These are phyloP conservation scores for Labroides dimidiatus DNA, from an alignment of 2,797 vertebrate genomes.

Conservation along the genomic window DNA sequence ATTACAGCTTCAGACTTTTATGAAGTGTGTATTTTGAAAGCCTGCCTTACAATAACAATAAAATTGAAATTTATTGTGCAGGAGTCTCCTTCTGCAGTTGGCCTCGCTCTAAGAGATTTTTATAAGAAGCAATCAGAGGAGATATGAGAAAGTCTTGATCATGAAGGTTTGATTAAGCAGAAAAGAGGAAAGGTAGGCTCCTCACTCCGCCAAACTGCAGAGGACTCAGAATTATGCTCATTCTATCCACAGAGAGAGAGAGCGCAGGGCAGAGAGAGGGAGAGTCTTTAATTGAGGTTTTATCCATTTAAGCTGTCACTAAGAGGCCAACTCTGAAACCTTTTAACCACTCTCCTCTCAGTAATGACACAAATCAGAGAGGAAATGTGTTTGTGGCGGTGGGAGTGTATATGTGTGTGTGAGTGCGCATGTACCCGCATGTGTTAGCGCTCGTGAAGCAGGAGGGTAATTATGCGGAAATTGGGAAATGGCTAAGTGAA, in stretches of 20 bases:
- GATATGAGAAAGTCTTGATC: slow-evolving; percentile 41
- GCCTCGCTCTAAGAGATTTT: slow-evolving; percentile 36
- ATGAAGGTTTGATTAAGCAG: slow-evolving; percentile 40
- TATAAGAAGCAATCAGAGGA: slow-evolving; percentile 29
- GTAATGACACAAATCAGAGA: slow-evolving; percentile 83
- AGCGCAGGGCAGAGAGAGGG: slow-evolving; percentile 53
- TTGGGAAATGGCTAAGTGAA: slow-evolving; percentile 83
- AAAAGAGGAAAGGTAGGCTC: slow-evolving; percentile 8
- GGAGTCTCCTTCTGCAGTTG: not conserved
- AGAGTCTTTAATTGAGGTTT: slow-evolving; percentile 83
- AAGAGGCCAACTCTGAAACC: slow-evolving; percentile 80
- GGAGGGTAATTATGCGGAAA: slow-evolving; percentile 82
- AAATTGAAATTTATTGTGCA: too few species aligned
- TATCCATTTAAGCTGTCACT: slow-evolving; percentile 85
- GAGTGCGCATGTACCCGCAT: slow-evolving; percentile 26
- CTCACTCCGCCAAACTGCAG: slow-evolving; percentile 54
- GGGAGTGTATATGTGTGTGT: slow-evolving; percentile 35
- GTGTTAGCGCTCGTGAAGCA: slow-evolving; percentile 53
- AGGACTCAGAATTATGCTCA: slow-evolving; percentile 64
- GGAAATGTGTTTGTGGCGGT: slow-evolving; percentile 71
- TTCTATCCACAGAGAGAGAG: slow-evolving; percentile 65
- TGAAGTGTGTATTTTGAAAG: too few species aligned
- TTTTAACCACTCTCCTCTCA: slow-evolving; percentile 80
- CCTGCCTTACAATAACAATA: too few species aligned
- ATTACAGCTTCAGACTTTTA: too few species aligned